A percentile compares a stretch with the other conserved stretches of the same genome.
Evolutionary conservation across 1,140 invertebrate species (phyloP).

Genomic region (Aphis craccivora): DNA sequence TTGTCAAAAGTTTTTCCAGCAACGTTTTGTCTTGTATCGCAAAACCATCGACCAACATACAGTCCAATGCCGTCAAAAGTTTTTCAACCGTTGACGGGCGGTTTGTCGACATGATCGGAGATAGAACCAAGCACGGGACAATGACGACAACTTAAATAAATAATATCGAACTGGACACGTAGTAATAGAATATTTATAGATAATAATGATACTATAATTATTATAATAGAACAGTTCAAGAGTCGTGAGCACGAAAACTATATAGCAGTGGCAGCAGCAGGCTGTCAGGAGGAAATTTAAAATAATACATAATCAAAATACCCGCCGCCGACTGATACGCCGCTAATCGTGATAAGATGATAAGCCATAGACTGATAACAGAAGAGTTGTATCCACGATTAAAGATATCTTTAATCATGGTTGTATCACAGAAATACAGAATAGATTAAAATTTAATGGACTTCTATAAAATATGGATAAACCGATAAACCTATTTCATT

Average conservation of each 20-base stretch:
- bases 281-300: not conserved
- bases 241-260: not conserved
- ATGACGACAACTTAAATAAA: not conserved
- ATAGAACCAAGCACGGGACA: not conserved
- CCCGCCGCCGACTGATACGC: too few species aligned
- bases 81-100: not conserved
- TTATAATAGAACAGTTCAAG: not conserved
- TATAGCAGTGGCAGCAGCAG: too few species aligned
- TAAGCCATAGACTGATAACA: too few species aligned
- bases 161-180: not conserved
- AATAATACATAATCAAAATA: not conserved
- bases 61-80: conserved; percentile 8
- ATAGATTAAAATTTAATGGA: too few species aligned
- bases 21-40: conserved; percentile 31
- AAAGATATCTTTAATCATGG: too few species aligned
- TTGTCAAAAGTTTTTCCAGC: conserved; percentile 37
- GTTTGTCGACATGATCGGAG: not conserved
- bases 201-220: not conserved
- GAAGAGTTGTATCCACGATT: too few species aligned
- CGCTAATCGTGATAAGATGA: not conserved
- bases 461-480: too few species aligned
- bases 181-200: not conserved
- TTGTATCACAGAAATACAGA: too few species aligned
- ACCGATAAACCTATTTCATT: too few species aligned
- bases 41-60: conserved; percentile 14